Conservation (phyloP, 2,113 vertebrate species). For the Eptesicus fuscus region DNA sequence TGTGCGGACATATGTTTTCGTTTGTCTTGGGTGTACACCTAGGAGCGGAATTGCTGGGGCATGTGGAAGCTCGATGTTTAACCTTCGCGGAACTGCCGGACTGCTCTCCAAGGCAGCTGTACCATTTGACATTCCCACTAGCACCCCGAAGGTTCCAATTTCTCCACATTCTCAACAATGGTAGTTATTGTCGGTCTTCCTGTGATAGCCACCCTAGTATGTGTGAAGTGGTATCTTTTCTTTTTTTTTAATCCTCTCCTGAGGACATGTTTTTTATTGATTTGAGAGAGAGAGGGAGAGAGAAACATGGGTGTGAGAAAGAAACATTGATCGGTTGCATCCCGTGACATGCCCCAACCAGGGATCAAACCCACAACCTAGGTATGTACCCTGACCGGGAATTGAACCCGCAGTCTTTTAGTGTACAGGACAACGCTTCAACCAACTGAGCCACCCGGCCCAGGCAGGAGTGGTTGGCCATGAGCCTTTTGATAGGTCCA, state of each 20-base stretch:
- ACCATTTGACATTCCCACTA: background rate
- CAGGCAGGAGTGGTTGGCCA: background rate
- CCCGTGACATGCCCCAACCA: background rate
- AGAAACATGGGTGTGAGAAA: background rate
- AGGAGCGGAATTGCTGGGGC: background rate
- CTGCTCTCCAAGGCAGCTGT: background rate
- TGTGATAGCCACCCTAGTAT: background rate
- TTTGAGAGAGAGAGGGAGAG: background rate
- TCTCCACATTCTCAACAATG: background rate
- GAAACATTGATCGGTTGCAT: background rate
- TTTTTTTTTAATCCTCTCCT: background rate
- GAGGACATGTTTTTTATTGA: background rate
- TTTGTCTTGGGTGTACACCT: background rate
- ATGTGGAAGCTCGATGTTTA: background rate
- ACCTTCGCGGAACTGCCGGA: background rate
- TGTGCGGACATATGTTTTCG: background rate
- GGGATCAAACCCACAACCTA: background rate
- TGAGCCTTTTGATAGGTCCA: background rate
- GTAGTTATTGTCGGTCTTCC: background rate
- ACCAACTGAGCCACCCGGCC: background rate
- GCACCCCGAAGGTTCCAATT: background rate
- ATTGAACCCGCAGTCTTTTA: background rate
- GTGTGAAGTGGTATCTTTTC: background rate
- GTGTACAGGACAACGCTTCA: background rate
- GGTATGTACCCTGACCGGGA: background rate